A percentile compares a stretch with the other conserved stretches of the same genome.
Evolutionary conservation across 1,140 invertebrate species (phyloP).

Genomic region (Aphidius gifuensis): DNA sequence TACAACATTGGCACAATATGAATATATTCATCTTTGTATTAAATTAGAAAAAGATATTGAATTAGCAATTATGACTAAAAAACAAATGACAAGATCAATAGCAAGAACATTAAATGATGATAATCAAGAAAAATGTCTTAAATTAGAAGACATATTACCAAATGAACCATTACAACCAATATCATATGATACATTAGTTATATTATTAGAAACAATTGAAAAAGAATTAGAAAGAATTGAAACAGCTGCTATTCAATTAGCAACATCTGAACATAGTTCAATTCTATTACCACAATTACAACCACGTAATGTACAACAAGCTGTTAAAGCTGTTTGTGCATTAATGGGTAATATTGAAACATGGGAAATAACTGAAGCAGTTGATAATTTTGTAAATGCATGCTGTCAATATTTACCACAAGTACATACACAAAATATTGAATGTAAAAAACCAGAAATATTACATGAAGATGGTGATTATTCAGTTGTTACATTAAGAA

Average conservation of each 20-base stretch:
- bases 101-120: slow-evolving; percentile 76
- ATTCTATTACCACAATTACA: slow-evolving; percentile 55
- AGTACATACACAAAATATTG: slow-evolving; percentile 51
- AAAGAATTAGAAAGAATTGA: slow-evolving; percentile 76
- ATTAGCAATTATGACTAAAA: slow-evolving; percentile 69
- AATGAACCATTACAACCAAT: slow-evolving; percentile 69
- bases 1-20: slow-evolving; percentile 78
- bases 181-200: slow-evolving; percentile 74
- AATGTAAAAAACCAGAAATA: slow-evolving; percentile 59
- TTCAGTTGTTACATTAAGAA: slow-evolving; percentile 59
- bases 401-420: slow-evolving; percentile 57
- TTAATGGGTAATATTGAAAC: slow-evolving; percentile 86
- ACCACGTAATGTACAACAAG: slow-evolving; percentile 72
- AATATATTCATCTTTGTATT: slow-evolving; percentile 91
- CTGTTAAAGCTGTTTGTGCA: slow-evolving; percentile 88
- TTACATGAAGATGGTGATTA: slow-evolving; percentile 62
- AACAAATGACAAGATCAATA: slow-evolving; percentile 63
- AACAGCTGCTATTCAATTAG: slow-evolving; percentile 59
- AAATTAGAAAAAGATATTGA: slow-evolving; percentile 89
- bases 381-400: slow-evolving; percentile 68
- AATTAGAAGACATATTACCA: slow-evolving; percentile 73
- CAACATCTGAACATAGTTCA: slow-evolving; percentile 51
- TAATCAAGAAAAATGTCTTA: slow-evolving; percentile 65
- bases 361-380: slow-evolving; percentile 71
- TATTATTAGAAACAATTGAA: slow-evolving; percentile 80